Conservation (phyloP, 2,797 vertebrate genomes). For the Taenioides sp. region DNA sequence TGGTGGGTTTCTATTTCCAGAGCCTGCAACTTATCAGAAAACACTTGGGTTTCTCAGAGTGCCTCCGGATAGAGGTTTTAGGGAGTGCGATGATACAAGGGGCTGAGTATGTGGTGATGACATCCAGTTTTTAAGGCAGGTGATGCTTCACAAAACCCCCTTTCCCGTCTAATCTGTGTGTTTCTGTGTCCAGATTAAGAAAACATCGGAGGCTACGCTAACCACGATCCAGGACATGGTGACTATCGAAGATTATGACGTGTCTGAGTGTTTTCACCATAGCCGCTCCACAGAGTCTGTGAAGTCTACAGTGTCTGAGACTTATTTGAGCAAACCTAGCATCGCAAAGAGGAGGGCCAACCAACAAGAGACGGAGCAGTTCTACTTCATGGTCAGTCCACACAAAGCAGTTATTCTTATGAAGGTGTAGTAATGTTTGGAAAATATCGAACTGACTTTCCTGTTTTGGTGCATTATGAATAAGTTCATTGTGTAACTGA, state of each 20-base stretch:
- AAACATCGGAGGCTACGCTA: slow-evolving; percentile 95
- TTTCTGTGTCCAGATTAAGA: slow-evolving; percentile 85
- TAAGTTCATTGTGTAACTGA: too few relatives aligned
- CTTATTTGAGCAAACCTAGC: slow-evolving; percentile 97
- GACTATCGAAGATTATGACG: slow-evolving; percentile 97
- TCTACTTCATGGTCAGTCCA: slow-evolving; percentile 93
- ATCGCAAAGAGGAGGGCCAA: slow-evolving; percentile 97
- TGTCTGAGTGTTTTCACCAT: slow-evolving; percentile 98
- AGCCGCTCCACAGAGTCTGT: slow-evolving; percentile 97
- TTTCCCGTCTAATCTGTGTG: not conserved
- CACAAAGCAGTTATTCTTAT: too few relatives aligned
- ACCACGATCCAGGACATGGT: slow-evolving; percentile 99
- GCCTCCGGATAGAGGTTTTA: slow-evolving; percentile 25
- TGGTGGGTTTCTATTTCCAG: slow-evolving; percentile 37
- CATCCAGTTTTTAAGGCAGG: slow-evolving; percentile 18
- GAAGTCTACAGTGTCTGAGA: slow-evolving; percentile 95
- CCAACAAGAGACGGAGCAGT: slow-evolving; percentile 98
- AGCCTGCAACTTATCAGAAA: slow-evolving; percentile 36
- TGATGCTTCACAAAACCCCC: not conserved
- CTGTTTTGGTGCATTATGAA: too few relatives aligned
- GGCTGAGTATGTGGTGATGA: slow-evolving; percentile 3
- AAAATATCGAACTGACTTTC: too few relatives aligned
- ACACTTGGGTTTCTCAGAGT: slow-evolving; percentile 30
- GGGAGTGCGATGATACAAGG: slow-evolving; percentile 15
- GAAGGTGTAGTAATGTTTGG: too few relatives aligned